Evolutionary conservation across 2,888 invertebrate genomes (phyloP).

Genomic region (Synanthedon myopaeformis): DNA sequence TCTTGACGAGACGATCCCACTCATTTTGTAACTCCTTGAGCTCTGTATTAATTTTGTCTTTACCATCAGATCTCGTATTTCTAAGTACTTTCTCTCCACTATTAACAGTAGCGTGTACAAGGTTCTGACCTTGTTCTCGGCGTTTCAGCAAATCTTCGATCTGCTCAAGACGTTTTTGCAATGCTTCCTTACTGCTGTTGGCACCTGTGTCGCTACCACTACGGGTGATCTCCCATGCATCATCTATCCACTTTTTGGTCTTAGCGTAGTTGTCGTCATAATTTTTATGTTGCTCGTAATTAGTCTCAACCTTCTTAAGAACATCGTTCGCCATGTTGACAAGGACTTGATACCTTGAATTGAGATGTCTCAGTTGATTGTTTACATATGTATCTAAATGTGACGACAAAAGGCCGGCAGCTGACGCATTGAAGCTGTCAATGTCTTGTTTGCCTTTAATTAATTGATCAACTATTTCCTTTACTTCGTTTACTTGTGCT

Average conservation of each 20-base stretch:
- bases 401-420: conserved; percentile 80
- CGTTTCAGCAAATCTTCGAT: conserved; percentile 84
- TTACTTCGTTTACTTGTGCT: conserved; percentile 85
- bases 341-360: conserved; percentile 90
- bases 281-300: conserved; percentile 85
- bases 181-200: conserved; percentile 82
- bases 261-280: conserved; percentile 82
- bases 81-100: conserved; percentile 90
- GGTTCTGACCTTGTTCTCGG: conserved; percentile 88
- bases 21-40: conserved; percentile 91
- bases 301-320: conserved; percentile 89
- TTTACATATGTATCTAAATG: conserved; percentile 89
- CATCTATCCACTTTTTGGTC: conserved; percentile 87
- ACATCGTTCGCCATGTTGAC: conserved; percentile 91
- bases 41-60: conserved; percentile 87
- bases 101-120: conserved; percentile 88
- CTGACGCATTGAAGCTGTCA: conserved; percentile 84
- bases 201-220: conserved; percentile 83
- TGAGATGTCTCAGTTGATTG: conserved; percentile 86
- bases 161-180: conserved; percentile 83
- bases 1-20: conserved; percentile 92
- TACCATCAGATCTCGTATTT: conserved; percentile 89
- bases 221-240: conserved; percentile 85
- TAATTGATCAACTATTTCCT: conserved; percentile 80
- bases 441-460: conserved; percentile 85